Evolutionary conservation across 1,140 invertebrate genomes (phyloP), one percentile per base, ranked within the genome.

Genomic region (Hylaeus volcanicus): DNA sequence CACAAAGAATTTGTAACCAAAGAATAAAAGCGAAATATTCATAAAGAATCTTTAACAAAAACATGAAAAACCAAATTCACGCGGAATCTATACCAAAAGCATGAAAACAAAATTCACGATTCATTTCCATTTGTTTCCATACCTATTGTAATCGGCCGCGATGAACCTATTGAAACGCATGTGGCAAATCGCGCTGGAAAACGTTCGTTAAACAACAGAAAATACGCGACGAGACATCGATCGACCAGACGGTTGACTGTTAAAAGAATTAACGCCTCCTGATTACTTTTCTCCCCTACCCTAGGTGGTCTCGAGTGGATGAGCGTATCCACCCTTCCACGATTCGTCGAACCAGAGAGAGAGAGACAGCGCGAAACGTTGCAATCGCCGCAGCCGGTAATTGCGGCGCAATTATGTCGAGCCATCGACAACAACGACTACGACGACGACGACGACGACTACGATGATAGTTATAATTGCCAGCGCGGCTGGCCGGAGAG

Each of bases 321-420:
- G 43, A 14, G 5, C 58, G n/a, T 61, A 56, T 74, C 69, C 66
- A 61, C 73, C 60, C 41, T n/a, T 69, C n/a, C 26, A n/a, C 53
- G 53, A 71, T 63, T 75, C 79, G 66, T 55, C 43, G 63, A 15
- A 60, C 65, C 37, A 43, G 14, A 45, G 72, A 6, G 12, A 5
- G 64, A 48, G 15, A 5, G 12, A 11, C 15, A 26, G 39, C 69
- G 74, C 48, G 43, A 53, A 64, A 81, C 65, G 69, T 69, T 53
- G 77, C 78, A 60, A 80, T 83, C 14, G 76, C 51, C 41, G 26
- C 66, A 5, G 66, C 69, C 60, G 79, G 81, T 83, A 85, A 88
- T 88, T 87, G 83, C 76, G 65, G 58, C 37, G 79, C 83, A 83
- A 88, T 88, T 88, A 88, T 83, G 84, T 85, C 84, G 77, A 79